These are phyloP conservation scores for Chaetura pelagica DNA, from an alignment of 2,113 vertebrate species.

Conservation along the genomic window DNA sequence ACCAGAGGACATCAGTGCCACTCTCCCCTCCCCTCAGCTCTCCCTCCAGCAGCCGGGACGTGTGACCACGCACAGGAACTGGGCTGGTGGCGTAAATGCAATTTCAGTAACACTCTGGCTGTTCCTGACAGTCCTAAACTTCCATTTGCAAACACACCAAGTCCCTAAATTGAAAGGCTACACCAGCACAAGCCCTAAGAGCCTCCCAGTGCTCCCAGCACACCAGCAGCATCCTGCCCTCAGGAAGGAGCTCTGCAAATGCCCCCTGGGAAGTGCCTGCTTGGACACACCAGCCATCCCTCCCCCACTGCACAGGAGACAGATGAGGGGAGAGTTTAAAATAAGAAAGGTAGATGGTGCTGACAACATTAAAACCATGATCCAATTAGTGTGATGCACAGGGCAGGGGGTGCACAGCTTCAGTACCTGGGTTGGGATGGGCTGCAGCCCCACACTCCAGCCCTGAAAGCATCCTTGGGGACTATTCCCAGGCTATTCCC, in stretches of 20 bases:
- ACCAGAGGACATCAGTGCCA: neutral
- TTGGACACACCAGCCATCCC: neutral
- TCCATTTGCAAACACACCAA: neutral
- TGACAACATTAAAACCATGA: neutral
- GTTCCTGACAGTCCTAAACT: neutral
- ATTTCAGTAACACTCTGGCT: neutral
- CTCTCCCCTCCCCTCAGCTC: neutral
- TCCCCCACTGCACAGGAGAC: neutral
- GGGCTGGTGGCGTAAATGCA: neutral
- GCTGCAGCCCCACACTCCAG: accelerated
- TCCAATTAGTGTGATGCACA: accelerated
- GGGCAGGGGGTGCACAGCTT: neutral
- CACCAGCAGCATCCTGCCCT: neutral
- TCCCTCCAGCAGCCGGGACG: neutral
- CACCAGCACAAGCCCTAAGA: neutral
- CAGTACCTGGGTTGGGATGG: neutral
- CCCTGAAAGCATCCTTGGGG: neutral
- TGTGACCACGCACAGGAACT: accelerated
- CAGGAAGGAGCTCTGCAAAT: neutral
- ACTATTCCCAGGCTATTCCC: neutral
- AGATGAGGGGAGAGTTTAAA: neutral
- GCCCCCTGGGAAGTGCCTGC: neutral
- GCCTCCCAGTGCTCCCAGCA: neutral
- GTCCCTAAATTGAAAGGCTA: neutral
- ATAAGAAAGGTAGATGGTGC: slow-evolving; percentile 6